Conservation (phyloP, 1,140 invertebrate species). For the Scaptodrosophila lebanonensis region DNA sequence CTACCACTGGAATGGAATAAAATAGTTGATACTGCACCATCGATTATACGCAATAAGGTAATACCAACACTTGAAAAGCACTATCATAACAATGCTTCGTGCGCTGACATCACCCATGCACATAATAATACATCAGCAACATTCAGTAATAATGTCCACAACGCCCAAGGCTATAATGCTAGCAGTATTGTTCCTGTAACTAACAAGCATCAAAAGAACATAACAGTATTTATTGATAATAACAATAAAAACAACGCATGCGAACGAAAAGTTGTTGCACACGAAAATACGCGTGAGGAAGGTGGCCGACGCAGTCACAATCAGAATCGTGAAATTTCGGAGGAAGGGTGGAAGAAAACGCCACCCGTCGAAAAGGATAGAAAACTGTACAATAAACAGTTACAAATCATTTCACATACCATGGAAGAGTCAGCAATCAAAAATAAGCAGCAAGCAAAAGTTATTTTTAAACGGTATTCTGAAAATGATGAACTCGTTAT, state of each 20-base stretch:
- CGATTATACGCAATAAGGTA: slow-evolving; percentile 76
- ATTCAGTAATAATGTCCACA: slow-evolving; percentile 10
- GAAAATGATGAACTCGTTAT: slow-evolving; percentile 49
- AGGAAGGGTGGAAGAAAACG: slow-evolving; percentile 16
- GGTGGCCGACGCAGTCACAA: slow-evolving; percentile 47
- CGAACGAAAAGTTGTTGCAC: slow-evolving; percentile 29
- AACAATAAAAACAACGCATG: slow-evolving; percentile 13
- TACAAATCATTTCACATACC: slow-evolving; percentile 67
- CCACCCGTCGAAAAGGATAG: slow-evolving; percentile 50
- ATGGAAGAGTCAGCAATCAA: slow-evolving; percentile 44
- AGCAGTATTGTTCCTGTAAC: slow-evolving; percentile 27
- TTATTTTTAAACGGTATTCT: slow-evolving; percentile 49
- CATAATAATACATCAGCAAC: slow-evolving; percentile 47
- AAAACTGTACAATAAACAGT: slow-evolving; percentile 68
- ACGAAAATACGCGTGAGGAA: slow-evolving; percentile 25
- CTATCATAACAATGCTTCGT: slow-evolving; percentile 5
- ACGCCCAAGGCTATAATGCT: not conserved
- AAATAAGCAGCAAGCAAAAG: slow-evolving; percentile 11
- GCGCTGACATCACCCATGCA: slow-evolving; percentile 42
- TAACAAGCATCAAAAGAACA: slow-evolving; percentile 35
- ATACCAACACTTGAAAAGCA: slow-evolving; percentile 25
- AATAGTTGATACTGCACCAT: slow-evolving; percentile 61
- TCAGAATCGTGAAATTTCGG: too few relatives aligned
- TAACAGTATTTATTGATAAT: slow-evolving; percentile 26
- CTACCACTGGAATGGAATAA: slow-evolving; percentile 67